phyloP scores from a whole-genome alignment of 1,140 invertebrate genomes.

The Leptonema lineaticorne region DNA sequence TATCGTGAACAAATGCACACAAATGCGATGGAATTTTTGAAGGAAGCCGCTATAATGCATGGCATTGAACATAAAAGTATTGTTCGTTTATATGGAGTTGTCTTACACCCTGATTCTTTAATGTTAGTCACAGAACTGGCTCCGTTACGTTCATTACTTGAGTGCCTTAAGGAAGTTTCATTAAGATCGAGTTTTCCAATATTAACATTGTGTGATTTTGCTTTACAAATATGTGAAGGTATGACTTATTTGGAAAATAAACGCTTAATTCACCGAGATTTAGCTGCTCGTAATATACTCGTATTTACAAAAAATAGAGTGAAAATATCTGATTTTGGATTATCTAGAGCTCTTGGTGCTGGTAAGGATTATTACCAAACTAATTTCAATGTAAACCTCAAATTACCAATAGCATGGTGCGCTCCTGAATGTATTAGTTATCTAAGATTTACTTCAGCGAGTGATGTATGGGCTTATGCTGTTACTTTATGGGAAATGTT shows the following conservation, averaged over 20 bases:
- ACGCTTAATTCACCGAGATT: conserved; percentile 90
- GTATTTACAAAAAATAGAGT: conserved; percentile 96
- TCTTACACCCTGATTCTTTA: conserved; percentile 88
- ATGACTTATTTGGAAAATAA: conserved; percentile 95
- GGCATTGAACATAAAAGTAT: conserved; percentile 96
- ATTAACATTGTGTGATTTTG: conserved; percentile 85
- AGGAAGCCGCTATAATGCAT: conserved; percentile 98
- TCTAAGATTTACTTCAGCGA: conserved; percentile 91
- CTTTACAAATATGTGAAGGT: conserved; percentile 92
- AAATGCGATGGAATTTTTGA: conserved; percentile 94
- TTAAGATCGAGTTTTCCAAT: conserved; percentile 87
- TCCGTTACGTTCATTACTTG: conserved; percentile 88
- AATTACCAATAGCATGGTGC: conserved; percentile 98
- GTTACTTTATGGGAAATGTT: conserved; percentile 99
- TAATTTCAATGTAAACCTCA: conserved; percentile 97
- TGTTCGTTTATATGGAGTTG: conserved; percentile 94
- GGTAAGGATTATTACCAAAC: conserved; percentile 99
- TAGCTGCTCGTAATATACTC: conserved; percentile 93
- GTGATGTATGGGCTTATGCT: conserved; percentile 97
- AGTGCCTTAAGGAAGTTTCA: conserved; percentile 92
- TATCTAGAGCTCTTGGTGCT: conserved; percentile 92
- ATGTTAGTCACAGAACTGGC: conserved; percentile 98
- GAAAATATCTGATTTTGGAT: conserved; percentile 97
- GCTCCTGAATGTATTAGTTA: conserved; percentile 98
- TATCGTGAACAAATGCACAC: conserved; percentile 92